Conservation (phyloP, 2,888 invertebrate species). For the Pyrocoelia pectoralis region DNA sequence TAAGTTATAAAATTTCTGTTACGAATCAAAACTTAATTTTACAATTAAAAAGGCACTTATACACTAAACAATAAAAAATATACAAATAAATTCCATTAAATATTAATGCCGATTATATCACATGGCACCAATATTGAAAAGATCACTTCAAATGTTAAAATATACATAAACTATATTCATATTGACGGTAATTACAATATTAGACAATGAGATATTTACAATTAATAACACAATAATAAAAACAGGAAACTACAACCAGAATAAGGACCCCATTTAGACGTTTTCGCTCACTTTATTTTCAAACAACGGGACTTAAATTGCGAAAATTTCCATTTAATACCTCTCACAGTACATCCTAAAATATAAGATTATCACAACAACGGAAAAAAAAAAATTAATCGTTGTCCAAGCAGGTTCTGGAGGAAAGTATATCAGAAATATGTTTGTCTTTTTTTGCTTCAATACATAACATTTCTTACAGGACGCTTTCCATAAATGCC, state of each 20-base stretch:
- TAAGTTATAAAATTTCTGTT: constrained; percentile 37
- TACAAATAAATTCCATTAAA: constrained; percentile 46
- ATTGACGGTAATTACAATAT: constrained; percentile 30
- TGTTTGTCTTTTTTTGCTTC: too few relatives aligned
- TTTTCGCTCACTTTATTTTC: constrained; percentile 22
- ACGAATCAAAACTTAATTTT: constrained; percentile 38
- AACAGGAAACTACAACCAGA: constrained; percentile 1
- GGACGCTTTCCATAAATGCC: too few relatives aligned
- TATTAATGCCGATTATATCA: constrained; percentile 53
- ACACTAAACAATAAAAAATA: constrained; percentile 43
- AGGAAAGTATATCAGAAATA: too few relatives aligned
- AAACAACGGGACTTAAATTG: constrained; percentile 25
- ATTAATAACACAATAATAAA: constrained; percentile 17
- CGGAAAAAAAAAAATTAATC: background rate
- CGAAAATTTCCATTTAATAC: constrained; percentile 24
- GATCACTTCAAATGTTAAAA: constrained; percentile 31
- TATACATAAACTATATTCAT: constrained; percentile 28
- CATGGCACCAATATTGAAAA: constrained; percentile 52
- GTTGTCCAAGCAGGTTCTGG: too few relatives aligned
- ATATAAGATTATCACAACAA: background rate
- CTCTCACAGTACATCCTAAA: constrained; percentile 23
- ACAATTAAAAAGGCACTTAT: constrained; percentile 53
- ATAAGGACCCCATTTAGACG: background rate
- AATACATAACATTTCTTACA: too few relatives aligned
- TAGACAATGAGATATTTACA: constrained; percentile 30